Base-by-base conservation (phyloP, 2,113 vertebrate genomes). In the Sinocyclocheilus grahami region DNA sequence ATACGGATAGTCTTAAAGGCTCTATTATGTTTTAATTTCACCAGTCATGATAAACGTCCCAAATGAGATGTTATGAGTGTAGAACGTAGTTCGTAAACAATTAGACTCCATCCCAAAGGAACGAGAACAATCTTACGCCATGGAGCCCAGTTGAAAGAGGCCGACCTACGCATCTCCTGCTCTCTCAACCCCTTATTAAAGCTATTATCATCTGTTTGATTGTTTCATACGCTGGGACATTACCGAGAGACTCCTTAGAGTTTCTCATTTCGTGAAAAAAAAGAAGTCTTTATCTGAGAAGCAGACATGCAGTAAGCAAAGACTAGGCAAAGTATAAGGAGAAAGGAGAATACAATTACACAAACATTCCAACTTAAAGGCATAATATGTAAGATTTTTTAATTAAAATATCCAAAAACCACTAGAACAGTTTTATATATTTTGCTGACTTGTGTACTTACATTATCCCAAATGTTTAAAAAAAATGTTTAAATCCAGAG, bases 11-110 rank as follows among this genome's bases (percentile, higher is more conserved):
- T 87, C 86, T 89, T 89, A 88, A 85, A 89, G 86, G 67, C 83
- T 82, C 82, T 78, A 88, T 91, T 88, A 89, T 86, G 87, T 83
- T 90, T 85, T 87, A 74, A 86, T 91, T 87, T 86, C 75, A 42
- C 55, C 55, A 48, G 63, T 80, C 37, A 83, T 87, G 85, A 82
- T 77, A 82, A 55, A 24, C 42, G n/a, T 84, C 80, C 85, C 81
- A 46, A 24, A 83, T 85, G 88, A 83, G 51, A 82, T 89, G 88
- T 88, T 87, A 71, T 42, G 81, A 77, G 80, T 82, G 85, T 74
- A 72, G 87, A 86, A 86, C 76, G 87, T 74, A 18, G 82, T 82
- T 88, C 77, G 69, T 89, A 90, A 89, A 89, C 88, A 90, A 86
- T 88, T 87, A 86, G 58, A 55, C 53, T 39, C 24, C 5, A 22